Evolutionary conservation across 2,113 vertebrate genomes (phyloP), one percentile per base, ranked within the genome.

Genomic region (Seriola dumerili): DNA sequence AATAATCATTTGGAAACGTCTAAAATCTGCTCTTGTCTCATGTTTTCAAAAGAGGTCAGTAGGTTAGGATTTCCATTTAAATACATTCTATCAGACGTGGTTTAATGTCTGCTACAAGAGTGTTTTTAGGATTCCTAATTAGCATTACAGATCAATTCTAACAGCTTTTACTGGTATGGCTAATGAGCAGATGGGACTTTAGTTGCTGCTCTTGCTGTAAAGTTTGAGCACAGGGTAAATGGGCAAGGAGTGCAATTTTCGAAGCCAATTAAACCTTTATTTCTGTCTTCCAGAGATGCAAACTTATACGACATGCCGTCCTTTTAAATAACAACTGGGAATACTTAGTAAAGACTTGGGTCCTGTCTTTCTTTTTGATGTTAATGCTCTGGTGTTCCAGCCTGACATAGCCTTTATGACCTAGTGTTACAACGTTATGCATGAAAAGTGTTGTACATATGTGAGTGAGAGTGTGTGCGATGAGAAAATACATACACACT

Each of bases 401-500:
- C 48, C 48, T 50, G 44, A 48, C 44, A 17, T 5, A 3, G 16
- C n/a, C 38, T 64, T 63, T 16, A 76, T 29, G 36, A 44, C 5
- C 14, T 8, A 14, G 13, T 44, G 4, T 25, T 17, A 65, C 38
- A 65, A 63, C 14, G 44, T 29, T 4, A 38, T 50, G 36, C 16
- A 44, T 58, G 4, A 55, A 23, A 50, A 61, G 36, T 76, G 16
- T 67, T 3, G 40, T 50, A 4, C 19, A 19, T 19, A 19, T 19
- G 32, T 96, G 69, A 11, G 25, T 78, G 73, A 23, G 23, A 23
- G 23, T 23, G 23, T n/a, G 68, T n/a, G 50, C 5, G 23, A 12
- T 34, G 58, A 72, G 19, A 32, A 32, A 40, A 95, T 0, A 97
- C 97, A 0, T 97, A 98, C 61, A 98, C 88, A 67, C 94, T 99